Conservation (phyloP, 2,888 invertebrate species). For the Microctonus hyperodae region DNA sequence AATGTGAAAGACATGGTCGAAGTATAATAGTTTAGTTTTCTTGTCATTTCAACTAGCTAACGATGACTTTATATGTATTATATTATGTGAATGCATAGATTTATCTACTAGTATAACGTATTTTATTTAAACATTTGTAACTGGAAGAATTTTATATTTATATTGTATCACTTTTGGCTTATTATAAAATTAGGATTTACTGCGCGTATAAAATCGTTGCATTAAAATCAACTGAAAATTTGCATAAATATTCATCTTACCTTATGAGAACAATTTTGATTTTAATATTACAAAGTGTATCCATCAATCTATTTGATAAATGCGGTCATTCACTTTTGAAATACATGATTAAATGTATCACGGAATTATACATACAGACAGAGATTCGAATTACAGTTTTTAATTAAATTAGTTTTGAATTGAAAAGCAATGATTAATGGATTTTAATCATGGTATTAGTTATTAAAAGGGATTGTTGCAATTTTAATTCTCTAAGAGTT, state of each 20-base stretch:
- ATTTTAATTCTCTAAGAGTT: neutral
- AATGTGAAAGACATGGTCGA: neutral
- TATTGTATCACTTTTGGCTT: too few species aligned
- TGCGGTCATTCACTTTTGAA: too few species aligned
- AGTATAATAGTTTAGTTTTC: neutral
- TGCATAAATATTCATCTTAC: neutral
- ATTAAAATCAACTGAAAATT: slow-evolving; percentile 28
- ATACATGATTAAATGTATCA: too few species aligned
- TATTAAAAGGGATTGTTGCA: neutral
- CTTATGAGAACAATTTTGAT: neutral
- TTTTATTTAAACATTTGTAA: slow-evolving; percentile 57
- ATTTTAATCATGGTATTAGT: neutral
- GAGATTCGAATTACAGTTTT: neutral
- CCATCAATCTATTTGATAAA: neutral
- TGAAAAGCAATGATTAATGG: neutral
- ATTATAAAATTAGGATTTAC: slow-evolving; percentile 53
- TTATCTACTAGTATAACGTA: slow-evolving; percentile 65
- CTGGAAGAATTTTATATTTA: slow-evolving; percentile 47
- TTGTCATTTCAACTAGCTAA: slow-evolving; percentile 16
- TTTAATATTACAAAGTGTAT: neutral
- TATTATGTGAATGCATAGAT: slow-evolving; percentile 61
- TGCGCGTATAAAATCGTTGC: slow-evolving; percentile 66
- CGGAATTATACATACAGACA: too few species aligned
- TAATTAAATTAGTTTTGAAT: neutral
- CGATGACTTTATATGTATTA: slow-evolving; percentile 24